Conservation (phyloP, 92 coral and sea anemone genomes). For the Heteractis magnifica region DNA sequence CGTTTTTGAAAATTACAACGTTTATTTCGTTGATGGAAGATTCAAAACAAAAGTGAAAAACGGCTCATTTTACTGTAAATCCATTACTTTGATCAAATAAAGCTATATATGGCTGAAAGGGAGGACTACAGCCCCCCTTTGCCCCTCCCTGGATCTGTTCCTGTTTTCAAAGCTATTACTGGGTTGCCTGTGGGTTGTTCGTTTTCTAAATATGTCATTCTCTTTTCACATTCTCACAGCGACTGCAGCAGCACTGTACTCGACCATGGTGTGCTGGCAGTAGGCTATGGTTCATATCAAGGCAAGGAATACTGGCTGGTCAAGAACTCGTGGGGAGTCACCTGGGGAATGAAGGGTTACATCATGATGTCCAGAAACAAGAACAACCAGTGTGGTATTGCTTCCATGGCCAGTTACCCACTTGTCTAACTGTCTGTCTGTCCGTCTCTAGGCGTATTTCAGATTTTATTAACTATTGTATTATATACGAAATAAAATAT, state of each 20-base stretch:
- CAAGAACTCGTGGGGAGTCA: conserved; percentile 84
- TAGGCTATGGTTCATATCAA: conserved; percentile 71
- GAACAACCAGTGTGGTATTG: conserved; percentile 91
- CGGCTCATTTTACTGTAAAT: no score
- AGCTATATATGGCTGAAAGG: no score
- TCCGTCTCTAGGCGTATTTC: not conserved
- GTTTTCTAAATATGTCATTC: not conserved
- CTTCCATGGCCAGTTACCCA: conserved; percentile 83
- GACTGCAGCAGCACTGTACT: conserved; percentile 64
- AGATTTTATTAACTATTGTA: not conserved
- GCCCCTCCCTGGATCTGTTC: not conserved
- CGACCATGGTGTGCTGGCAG: conserved; percentile 84
- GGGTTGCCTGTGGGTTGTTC: no score
- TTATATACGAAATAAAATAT: not conserved
- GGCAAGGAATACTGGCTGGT: conserved; percentile 92
- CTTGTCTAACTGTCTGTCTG: conserved; percentile 37
- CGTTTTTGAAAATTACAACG: no score
- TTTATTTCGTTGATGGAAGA: no score
- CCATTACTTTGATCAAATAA: no score
- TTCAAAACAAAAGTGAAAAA: no score
- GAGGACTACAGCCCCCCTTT: no score
- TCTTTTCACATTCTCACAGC: conserved; percentile 19
- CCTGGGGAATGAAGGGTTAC: conserved; percentile 89
- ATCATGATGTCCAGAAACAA: conserved; percentile 91
- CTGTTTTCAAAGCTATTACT: not conserved